These are phyloP conservation scores for Autographa pulchrina DNA, from an alignment of 2,888 invertebrate species.

Conservation along the genomic window DNA sequence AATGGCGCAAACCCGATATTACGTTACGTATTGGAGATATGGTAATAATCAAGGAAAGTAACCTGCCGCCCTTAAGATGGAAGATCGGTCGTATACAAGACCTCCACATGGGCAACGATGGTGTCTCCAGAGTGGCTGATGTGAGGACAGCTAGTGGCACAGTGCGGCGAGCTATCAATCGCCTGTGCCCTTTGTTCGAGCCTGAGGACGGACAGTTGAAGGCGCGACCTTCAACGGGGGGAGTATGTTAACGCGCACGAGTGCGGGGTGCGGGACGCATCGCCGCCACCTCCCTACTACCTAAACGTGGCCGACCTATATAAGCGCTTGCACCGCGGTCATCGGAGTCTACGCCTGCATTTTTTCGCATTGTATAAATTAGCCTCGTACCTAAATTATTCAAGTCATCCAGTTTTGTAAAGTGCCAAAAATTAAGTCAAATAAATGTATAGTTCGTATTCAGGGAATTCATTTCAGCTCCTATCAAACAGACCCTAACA, in stretches of 20 bases:
- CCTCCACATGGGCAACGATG: slow-evolving; percentile 10
- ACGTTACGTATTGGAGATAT: background rate
- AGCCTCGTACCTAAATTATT: too few species aligned
- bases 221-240: background rate
- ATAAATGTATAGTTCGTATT: too few species aligned
- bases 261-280: background rate
- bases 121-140: slow-evolving; percentile 13
- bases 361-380: too few species aligned
- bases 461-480: too few species aligned
- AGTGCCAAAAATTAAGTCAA: too few species aligned
- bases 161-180: slow-evolving; percentile 8
- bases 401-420: too few species aligned
- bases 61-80: slow-evolving; percentile 11
- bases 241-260: background rate
- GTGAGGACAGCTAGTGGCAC: slow-evolving; percentile 12
- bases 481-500: too few species aligned
- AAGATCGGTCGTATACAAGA: slow-evolving; percentile 9
- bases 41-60: slow-evolving; percentile 17
- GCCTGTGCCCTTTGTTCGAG: slow-evolving; percentile 6
- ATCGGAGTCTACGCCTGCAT: too few species aligned
- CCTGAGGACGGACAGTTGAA: background rate
- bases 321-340: too few species aligned
- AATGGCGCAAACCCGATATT: slow-evolving; percentile 12
- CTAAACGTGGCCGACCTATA: background rate
- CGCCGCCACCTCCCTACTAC: background rate